These are phyloP conservation scores for Coryphaenoides rupestris DNA, from an alignment of 2,113 vertebrate genomes.

Conservation along the genomic window DNA sequence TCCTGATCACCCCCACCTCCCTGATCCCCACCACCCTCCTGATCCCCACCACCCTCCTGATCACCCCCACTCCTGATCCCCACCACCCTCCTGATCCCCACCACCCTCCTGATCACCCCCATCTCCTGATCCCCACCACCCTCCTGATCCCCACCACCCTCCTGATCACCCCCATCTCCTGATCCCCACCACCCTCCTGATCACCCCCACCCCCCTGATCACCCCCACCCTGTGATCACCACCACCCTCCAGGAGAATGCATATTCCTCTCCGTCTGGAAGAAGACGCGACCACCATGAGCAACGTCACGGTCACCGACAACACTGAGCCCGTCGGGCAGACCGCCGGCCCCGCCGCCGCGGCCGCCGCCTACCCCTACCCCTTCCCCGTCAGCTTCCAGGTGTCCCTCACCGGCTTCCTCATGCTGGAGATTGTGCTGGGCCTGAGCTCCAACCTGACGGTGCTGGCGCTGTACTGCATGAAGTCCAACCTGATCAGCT, in stretches of 20 bases:
- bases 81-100: no score
- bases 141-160: no score
- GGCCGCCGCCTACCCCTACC: constrained; percentile 69
- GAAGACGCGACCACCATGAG: constrained; percentile 95
- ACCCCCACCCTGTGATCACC: no score
- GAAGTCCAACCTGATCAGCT: constrained; percentile 99
- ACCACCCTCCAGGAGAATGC: constrained; percentile 94
- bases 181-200: no score
- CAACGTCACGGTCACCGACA: constrained; percentile 95
- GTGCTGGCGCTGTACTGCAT: constrained; percentile 98
- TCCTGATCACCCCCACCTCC: no score
- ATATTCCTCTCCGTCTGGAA: constrained; percentile 83
- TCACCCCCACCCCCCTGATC: no score
- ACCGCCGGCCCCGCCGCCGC: constrained; percentile 85
- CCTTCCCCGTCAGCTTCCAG: constrained; percentile 92
- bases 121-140: no score
- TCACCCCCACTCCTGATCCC: no score
- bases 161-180: no score
- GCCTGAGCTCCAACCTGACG: constrained; percentile 97
- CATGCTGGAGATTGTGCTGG: constrained; percentile 95
- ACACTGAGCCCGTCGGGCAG: constrained; percentile 82
- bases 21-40: no score
- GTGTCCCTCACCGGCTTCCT: constrained; percentile 95
- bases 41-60: no score
- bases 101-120: no score